These are phyloP conservation scores for Dendrocincla tyrannina DNA, from an alignment of 2,797 vertebrate species.

Conservation along the genomic window DNA sequence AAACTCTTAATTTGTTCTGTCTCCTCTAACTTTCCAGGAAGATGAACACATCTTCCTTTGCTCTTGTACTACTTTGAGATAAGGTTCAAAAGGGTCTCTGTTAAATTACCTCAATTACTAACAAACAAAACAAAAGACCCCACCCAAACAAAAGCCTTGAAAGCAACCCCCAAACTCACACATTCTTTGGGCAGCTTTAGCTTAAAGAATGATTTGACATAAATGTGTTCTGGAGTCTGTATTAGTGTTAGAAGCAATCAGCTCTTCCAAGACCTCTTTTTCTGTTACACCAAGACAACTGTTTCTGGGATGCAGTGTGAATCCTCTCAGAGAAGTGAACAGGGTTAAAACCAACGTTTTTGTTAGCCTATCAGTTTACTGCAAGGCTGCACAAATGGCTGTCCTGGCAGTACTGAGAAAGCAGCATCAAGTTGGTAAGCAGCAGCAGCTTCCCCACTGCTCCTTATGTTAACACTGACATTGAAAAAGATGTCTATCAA, in stretches of 20 bases:
- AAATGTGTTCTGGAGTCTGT: neutral
- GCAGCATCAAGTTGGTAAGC: slow-evolving; percentile 51
- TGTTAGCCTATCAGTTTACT: slow-evolving; percentile 32
- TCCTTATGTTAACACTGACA: slow-evolving; percentile 58
- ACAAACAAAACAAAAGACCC: neutral
- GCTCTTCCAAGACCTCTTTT: neutral
- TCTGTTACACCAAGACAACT: neutral
- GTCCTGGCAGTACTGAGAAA: slow-evolving; percentile 57
- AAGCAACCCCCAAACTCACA: neutral
- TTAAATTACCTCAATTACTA: neutral
- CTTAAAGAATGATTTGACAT: neutral
- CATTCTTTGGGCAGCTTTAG: neutral
- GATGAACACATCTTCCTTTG: neutral
- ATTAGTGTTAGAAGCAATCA: neutral
- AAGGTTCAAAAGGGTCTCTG: neutral
- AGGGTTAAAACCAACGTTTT: neutral
- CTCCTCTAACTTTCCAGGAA: neutral
- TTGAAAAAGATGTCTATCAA: slow-evolving; percentile 34
- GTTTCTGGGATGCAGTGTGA: slow-evolving; percentile 9
- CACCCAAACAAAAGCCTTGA: rapidly evolving
- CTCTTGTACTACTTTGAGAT: neutral
- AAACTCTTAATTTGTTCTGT: neutral
- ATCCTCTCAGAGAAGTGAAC: neutral
- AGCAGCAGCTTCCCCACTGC: slow-evolving; percentile 57
- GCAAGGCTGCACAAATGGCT: slow-evolving; percentile 41